Percentiles rank a stretch among this genome's conserved stretches.
These are phyloP conservation scores for Scleropages formosus DNA, from an alignment of 2,797 vertebrate species.

Conservation along the genomic window DNA sequence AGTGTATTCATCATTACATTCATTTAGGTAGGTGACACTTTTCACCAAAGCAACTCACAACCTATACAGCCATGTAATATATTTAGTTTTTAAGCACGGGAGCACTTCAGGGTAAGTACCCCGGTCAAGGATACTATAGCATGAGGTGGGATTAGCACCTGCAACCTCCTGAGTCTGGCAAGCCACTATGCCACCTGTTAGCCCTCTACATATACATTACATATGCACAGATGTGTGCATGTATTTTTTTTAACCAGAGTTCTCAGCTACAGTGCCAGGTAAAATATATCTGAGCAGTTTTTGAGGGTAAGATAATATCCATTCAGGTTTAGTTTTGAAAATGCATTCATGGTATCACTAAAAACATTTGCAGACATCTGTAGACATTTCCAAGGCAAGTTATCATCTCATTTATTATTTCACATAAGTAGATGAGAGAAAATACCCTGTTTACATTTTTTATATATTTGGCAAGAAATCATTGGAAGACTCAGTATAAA, in stretches of 20 bases:
- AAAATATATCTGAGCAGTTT: not conserved
- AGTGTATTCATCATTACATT: not conserved
- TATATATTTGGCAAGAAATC: slow-evolving; percentile 28
- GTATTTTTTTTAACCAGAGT: slow-evolving; percentile 5
- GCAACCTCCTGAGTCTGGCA: too few relatives aligned
- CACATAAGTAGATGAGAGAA: not conserved
- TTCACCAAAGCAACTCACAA: too few relatives aligned
- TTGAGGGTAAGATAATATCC: not conserved
- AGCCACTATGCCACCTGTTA: too few relatives aligned
- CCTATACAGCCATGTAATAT: too few relatives aligned
- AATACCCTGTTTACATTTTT: slow-evolving; percentile 27
- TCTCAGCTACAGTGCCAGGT: not conserved
- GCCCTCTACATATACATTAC: too few relatives aligned
- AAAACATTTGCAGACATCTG: not conserved
- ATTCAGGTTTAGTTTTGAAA: not conserved
- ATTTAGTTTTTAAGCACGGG: too few relatives aligned
- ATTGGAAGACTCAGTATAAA: slow-evolving; percentile 2
- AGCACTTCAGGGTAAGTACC: too few relatives aligned
- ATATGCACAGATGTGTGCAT: not conserved
- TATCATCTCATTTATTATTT: not conserved
- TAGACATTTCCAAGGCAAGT: not conserved
- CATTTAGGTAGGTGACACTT: too few relatives aligned
- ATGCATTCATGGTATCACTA: not conserved
- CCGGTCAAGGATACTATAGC: too few relatives aligned
- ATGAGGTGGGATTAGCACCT: too few relatives aligned